phyloP scores from a whole-genome alignment of 2,113 vertebrate species.

The Caracal caracal region DNA sequence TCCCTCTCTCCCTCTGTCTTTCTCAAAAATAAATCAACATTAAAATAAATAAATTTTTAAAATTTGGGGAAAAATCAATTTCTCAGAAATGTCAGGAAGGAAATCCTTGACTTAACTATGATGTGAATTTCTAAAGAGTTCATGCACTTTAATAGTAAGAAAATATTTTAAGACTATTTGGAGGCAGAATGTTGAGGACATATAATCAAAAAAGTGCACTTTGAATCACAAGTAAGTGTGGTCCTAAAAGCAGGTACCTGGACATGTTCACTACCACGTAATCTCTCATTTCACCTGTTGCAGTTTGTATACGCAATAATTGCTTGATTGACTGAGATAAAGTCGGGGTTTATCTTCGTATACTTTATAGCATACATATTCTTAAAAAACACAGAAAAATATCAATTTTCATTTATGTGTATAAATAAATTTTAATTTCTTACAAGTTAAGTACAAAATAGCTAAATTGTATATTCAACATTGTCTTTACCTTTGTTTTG shows the following conservation, averaged over 20 bases:
- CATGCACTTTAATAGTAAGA: neutral
- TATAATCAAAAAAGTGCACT: neutral
- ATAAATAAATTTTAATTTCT: neutral
- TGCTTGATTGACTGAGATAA: neutral
- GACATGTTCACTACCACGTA: rapidly evolving
- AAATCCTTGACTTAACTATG: neutral
- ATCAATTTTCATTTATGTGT: neutral
- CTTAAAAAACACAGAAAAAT: neutral
- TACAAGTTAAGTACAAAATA: neutral
- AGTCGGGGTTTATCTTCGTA: neutral
- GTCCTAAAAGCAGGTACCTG: neutral
- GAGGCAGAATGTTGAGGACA: neutral
- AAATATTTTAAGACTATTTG: neutral
- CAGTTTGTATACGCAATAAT: neutral
- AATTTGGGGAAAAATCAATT: neutral
- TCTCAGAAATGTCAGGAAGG: neutral
- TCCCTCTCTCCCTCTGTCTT: no score
- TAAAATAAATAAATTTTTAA: neutral
- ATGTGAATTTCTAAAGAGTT: neutral
- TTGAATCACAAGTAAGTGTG: neutral
- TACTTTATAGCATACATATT: neutral
- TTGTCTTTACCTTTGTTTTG: neutral
- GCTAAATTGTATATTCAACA: neutral
- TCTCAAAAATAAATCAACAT: no score
- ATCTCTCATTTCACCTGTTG: neutral